phyloP scores from a whole-genome alignment of 37 sponge, comb jelly and placozoan species.

The Amphimedon queenslandica region DNA sequence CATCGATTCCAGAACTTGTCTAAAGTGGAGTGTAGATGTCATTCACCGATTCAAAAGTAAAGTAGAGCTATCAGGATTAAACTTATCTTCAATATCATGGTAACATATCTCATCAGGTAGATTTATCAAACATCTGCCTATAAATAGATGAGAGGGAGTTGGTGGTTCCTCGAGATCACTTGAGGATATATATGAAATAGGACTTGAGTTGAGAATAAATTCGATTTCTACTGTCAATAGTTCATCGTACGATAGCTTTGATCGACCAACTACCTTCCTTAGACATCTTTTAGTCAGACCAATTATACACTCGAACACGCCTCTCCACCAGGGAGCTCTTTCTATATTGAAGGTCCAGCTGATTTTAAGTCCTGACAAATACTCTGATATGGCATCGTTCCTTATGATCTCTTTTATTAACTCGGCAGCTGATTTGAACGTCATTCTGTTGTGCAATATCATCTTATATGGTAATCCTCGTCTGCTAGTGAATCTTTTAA shows the following conservation, averaged over 20 bases:
- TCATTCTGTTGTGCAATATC: neutral
- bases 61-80: no score
- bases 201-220: neutral
- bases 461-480: no score
- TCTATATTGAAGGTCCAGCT: neutral
- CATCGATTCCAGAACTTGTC: no score
- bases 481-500: no score
- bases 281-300: neutral
- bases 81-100: no score
- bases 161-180: neutral
- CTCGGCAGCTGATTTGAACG: neutral
- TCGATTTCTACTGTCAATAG: neutral
- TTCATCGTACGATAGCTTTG: neutral
- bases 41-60: no score
- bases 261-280: neutral
- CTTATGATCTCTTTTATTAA: neutral
- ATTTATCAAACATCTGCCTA: neutral
- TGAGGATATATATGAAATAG: neutral
- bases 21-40: no score
- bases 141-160: neutral
- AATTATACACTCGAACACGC: neutral
- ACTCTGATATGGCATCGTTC: no score
- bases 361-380: neutral
- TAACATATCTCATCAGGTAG: no score
- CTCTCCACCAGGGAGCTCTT: neutral